Base-by-base conservation (phyloP, 92 coral and sea anemone genomes). In the Montipora capitata region DNA sequence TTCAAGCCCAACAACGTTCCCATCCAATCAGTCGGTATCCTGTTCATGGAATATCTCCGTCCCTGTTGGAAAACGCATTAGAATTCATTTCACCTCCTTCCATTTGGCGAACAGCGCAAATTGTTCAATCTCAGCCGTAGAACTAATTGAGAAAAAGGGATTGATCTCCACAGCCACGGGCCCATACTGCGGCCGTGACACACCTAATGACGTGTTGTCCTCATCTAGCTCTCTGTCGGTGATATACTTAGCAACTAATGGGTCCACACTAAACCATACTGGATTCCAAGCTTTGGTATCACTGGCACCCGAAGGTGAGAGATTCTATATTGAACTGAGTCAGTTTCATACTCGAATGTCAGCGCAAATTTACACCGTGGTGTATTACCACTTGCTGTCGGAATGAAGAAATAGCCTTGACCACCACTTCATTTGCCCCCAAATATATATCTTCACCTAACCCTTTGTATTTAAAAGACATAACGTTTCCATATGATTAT, bases 21-120 rank as follows among this genome's bases (percentile, higher is more conserved):
- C 71, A 5, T 72, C 61, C 45, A 83, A 59, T 39, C 43, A 18
- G 61, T 83, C 87, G 4, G 79, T 83, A 64, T 67, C 42, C 49
- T 90, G 90, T n/a, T 90, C 79, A 10, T 90, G 91, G 94, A n/a
- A 40, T 35, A 77, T 86, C 41, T 5, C 8, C 14, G 90, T 80
- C 27, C 74, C 84, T 13, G 35, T 17, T 3, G 90, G 90, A 56
- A 43, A 52, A 13, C 66, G 71, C 20, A 83, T 83, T 12, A 72
- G 38, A 61, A 10, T 83, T 20, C 87, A 83, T 72, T 83, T 83
- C 39, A 58, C 12, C 27, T 72, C 61, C 45, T 83, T 83, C 13
- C 15, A 83, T 38, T 20, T 83, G 27, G 35, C 6, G 38, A 72
- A 83, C 63, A 83, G 61, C 11, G 20, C 87, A 59, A 83, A 72